Evolutionary conservation across 2,888 invertebrate species (phyloP).

Genomic region (Antitype chi): DNA sequence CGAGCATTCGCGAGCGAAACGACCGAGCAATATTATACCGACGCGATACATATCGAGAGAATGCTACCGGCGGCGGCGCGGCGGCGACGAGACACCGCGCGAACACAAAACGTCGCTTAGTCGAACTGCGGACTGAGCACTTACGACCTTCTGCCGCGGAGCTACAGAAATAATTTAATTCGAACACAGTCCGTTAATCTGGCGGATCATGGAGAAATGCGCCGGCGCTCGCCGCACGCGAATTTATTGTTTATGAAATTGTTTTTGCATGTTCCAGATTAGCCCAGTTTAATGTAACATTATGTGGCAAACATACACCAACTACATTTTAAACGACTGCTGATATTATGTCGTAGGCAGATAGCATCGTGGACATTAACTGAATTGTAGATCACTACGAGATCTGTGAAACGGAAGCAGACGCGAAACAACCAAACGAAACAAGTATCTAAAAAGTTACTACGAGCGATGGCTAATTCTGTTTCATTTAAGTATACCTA

Average conservation of each 20-base stretch:
- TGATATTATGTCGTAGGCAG: conserved; percentile 17
- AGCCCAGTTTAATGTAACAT: conserved; percentile 52
- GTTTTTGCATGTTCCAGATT: conserved; percentile 68
- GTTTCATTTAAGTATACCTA: neutral
- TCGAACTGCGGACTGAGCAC: conserved; percentile 6
- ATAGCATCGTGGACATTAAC: neutral
- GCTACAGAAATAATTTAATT: conserved; percentile 68
- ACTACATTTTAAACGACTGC: conserved; percentile 28
- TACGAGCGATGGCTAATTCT: too few species aligned
- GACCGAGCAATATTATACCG: conserved; percentile 63
- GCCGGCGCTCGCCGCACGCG: conserved; percentile 61
- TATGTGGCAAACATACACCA: conserved; percentile 36
- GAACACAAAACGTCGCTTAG: conserved; percentile 35
- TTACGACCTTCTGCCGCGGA: conserved; percentile 55
- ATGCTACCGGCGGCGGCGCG: conserved; percentile 67
- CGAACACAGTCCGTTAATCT: conserved; percentile 75
- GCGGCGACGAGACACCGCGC: conserved; percentile 17
- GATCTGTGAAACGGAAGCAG: neutral
- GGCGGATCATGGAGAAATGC: conserved; percentile 70
- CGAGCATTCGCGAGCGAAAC: conserved; percentile 51
- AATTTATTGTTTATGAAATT: conserved; percentile 75
- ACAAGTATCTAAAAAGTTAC: neutral
- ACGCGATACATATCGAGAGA: conserved; percentile 72
- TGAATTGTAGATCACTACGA: neutral
- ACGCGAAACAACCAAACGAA: neutral